Evolutionary conservation across 2,113 vertebrate species (phyloP).

Genomic region (Reinhardtius hippoglossoides): DNA sequence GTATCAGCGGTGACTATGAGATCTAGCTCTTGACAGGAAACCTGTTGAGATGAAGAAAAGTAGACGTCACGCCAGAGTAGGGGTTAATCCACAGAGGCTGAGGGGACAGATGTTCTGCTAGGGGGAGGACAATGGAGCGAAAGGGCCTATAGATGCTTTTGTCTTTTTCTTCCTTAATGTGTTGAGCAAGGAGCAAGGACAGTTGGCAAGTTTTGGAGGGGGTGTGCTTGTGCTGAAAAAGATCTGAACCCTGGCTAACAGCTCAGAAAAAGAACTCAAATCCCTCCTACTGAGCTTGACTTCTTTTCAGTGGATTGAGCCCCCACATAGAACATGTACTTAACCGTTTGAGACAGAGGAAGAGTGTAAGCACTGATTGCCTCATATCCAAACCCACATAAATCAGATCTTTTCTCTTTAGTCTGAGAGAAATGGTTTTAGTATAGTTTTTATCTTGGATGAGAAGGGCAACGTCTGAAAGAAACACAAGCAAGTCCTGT

Average conservation of each 20-base stretch:
- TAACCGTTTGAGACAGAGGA: neutral
- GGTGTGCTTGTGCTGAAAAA: neutral
- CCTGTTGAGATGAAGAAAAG: constrained; percentile 31
- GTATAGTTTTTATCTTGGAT: too few relatives aligned
- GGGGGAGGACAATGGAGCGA: constrained; percentile 48
- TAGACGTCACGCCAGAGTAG: constrained; percentile 18
- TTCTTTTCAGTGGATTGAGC: neutral
- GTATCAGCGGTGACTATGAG: constrained; percentile 7
- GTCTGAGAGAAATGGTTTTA: too few relatives aligned
- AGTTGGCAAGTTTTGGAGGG: neutral
- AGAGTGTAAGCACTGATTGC: neutral
- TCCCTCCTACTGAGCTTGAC: neutral
- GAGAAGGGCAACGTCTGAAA: too few relatives aligned
- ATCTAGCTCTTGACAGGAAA: constrained; percentile 36
- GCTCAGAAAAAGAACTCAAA: neutral
- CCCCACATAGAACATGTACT: too few relatives aligned
- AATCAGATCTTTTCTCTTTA: too few relatives aligned
- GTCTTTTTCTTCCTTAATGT: constrained; percentile 30
- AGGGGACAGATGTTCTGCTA: constrained; percentile 61
- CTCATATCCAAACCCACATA: neutral
- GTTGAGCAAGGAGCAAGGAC: constrained; percentile 14
- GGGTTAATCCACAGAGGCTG: constrained; percentile 3
- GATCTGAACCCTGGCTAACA: neutral
- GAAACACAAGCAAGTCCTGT: too few relatives aligned
- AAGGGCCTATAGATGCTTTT: constrained; percentile 33